Base-by-base conservation (phyloP, 2,113 vertebrate genomes). In the Catharus fuscescens region DNA sequence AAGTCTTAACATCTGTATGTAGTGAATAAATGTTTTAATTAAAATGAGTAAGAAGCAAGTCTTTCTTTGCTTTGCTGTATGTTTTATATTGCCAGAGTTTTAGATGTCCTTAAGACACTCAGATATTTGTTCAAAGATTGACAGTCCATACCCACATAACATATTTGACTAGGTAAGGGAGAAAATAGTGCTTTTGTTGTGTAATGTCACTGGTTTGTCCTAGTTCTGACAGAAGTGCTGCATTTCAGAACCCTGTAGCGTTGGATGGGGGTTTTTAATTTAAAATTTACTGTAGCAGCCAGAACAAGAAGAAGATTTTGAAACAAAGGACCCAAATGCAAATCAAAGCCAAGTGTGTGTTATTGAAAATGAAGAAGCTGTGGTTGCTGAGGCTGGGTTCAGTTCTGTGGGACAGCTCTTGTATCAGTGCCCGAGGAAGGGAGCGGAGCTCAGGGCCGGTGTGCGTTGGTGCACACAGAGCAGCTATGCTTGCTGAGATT, bases 21-120 rank as follows among this genome's bases (percentile, higher is more conserved):
- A 92, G 19, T 60, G 83, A 82, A 62, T 82, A 93, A 89, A 82
- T 82, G 66, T 48, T 91, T 89, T 89, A 47, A 89, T 93, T 92
- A 87, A 86, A 96, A 82, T 79, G 3, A 79, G 18, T 61, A 79
- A 90, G 45, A 74, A 72, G 31, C 25, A 59, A 54, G 38, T 62
- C 57, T 79, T 52, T 64, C 42, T 91, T 79, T 62, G 32, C 10
- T 50, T 8, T 73, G 31, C 34, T 86, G 45, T 64, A n/a, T 84
- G 52, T 89, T 80, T 92, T 84, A 90, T 85, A 38, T 38, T 65
- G 31, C 40, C 31, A 45, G 57, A 87, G 36, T 72, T 86, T 62
- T 74, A 71, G 47, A 61, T 77, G 28, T 77, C 34, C 54, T 92
- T 74, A 50, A 80, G 74, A 64, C 47, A 42, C 28, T 84, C 6